These are phyloP conservation scores for Drosophila grimshawi DNA, from an alignment of 1,140 invertebrate species.

Conservation along the genomic window DNA sequence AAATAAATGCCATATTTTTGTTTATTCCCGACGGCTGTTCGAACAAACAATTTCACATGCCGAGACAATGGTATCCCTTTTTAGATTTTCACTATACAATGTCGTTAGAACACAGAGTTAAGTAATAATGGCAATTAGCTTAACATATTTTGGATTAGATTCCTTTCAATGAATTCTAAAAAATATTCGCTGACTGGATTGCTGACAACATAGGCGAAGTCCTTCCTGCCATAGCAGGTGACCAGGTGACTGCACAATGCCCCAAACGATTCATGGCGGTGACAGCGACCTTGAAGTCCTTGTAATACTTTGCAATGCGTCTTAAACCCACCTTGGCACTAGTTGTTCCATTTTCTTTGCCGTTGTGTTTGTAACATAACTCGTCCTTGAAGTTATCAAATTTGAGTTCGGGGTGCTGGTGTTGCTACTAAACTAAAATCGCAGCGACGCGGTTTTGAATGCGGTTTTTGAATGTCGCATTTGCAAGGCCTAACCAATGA, in stretches of 20 bases:
- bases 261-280: slow-evolving; percentile 91
- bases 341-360: not conserved
- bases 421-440: not conserved
- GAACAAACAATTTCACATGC: not conserved
- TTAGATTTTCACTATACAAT: slow-evolving; percentile 14
- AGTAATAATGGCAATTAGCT: no score
- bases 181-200: slow-evolving; percentile 10
- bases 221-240: slow-evolving; percentile 89
- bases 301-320: slow-evolving; percentile 90
- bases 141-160: no score
- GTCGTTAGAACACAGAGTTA: no score
- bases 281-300: slow-evolving; percentile 92
- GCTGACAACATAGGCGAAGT: slow-evolving; percentile 89
- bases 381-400: not conserved
- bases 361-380: not conserved
- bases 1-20: not conserved
- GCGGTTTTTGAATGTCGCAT: slow-evolving; percentile 44
- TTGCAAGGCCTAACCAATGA: no score
- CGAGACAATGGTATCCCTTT: not conserved
- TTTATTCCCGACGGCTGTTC: not conserved
- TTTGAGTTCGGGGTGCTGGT: not conserved
- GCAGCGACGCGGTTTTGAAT: slow-evolving; percentile 19
- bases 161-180: no score
- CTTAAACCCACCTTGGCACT: slow-evolving; percentile 42
- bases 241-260: slow-evolving; percentile 93